Base-by-base conservation (phyloP, 2,113 vertebrate species). In the Pomatorhinus ruficollis region DNA sequence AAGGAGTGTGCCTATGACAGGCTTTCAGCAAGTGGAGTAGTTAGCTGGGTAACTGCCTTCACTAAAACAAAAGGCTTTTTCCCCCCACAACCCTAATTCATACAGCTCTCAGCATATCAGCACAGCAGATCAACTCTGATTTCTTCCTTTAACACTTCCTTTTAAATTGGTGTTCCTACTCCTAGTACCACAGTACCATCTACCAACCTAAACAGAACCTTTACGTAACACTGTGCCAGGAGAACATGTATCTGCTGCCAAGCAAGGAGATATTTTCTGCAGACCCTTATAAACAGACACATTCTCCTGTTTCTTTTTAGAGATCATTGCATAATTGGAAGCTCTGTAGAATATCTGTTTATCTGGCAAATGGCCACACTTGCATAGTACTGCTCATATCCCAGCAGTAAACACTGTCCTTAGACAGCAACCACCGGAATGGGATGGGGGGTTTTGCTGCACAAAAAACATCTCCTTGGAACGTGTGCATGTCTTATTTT, bases 301-400 rank as follows among this genome's bases (percentile, higher is more conserved):
- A 97, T 96, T 95, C 84, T 95, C 69, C 84, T 94, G 95, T 71
- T 97, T 95, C 84, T 91, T 97, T 96, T 84, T 92, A 91, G 95
- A 95, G 93, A 83, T 74, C 85, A 84, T 65, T 97, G 94, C 97
- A 91, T 93, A 97, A 87, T 93, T 97, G 86, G 84, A 89, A 92
- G 95, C 96, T 95, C 96, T 84, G 88, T 89, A 95, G 93, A 96
- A 93, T 96, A 97, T 96, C 89, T 91, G 85, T 90, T 96, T 91
- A 90, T 95, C 89, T 96, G 94, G 81, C 90, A 96, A 97, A 84
- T 61, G 89, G 91, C 94, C 88, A 87, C 16, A 78, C 82, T 95
- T 96, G 76, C 96, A 93, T 83, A 96, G 74, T 86, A 72, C 63
- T 94, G 87, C 71, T 91, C 89, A 68, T 50, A 95, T 40, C 86